Evolutionary conservation across 2,113 vertebrate genomes (phyloP), one percentile per base, ranked within the genome.

Genomic region (Castor canadensis): DNA sequence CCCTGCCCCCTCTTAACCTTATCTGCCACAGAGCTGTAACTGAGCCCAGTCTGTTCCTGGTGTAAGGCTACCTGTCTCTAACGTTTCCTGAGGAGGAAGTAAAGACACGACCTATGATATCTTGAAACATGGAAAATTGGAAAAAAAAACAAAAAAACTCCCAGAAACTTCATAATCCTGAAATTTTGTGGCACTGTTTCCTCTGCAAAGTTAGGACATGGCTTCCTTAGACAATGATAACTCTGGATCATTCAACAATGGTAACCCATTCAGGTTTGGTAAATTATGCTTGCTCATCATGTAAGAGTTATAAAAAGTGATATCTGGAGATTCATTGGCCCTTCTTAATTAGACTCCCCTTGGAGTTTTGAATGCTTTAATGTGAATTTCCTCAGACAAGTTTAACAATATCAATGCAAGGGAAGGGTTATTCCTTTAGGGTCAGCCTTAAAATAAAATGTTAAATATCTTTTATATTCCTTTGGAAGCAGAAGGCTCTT

Each of bases 21-120:
- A 96, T 97, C 94, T 96, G 97, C 89, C 97, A 1, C 96, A 96
- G 84, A 97, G 97, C 98, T 99, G 99, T 99, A 99, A 99, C 97
- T 93, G 99, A 99, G 99, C 98, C 77, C 82, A 38, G 92, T 97
- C 77, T 77, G 75, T n/a, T n/a, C n/a, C n/a, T n/a, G 40, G 76
- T 96, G 98, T 98, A 98, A 98, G 98, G 94, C 94, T 96, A 98
- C 97, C 97, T 96, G 98, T 97, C 97, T 12, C 96, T 87, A 30
- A 88, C 90, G 96, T 97, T 94, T 98, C 98, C 98, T 97, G 93
- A 97, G 98, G 96, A 97, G 98, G 98, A 98, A 98, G 97, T 69
- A 97, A 66, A 7, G 94, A 56, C 88, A 35, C 89, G 49, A 35
- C 67, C 56, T 26, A 77, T 75, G 5, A 92, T 1, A 52, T 79